Evolutionary conservation across 2,113 vertebrate genomes (phyloP), one percentile per base, ranked within the genome.

Genomic region (Chaetops frenatus): DNA sequence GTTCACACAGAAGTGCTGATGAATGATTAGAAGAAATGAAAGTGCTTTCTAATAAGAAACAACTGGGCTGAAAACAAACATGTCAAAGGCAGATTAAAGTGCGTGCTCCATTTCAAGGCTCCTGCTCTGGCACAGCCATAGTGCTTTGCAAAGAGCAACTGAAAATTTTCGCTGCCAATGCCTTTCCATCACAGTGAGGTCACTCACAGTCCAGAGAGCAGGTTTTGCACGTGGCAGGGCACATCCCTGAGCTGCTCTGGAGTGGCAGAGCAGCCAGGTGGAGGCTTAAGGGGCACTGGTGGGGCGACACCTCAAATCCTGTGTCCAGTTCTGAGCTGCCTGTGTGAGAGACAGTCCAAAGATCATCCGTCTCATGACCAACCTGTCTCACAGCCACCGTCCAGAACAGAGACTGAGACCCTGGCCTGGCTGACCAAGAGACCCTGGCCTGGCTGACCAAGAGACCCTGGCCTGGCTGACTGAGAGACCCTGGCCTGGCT

Each of bases 31-130:
- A 67, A 80, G 47, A 69, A 83, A 72, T 12, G 14, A 35, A 88
- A 95, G n/a, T 36, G 16, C 22, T 85, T 78, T 70, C 45, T 81
- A 70, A 54, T 53, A 36, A 50, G 61, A 66, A 92, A 45, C 51
- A 88, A 88, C 36, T 60, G 42, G 51, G 28, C 27, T 92, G 24
- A 71, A 93, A 78, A 11, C 33, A 93, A 91, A 76, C 44, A 51
- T 60, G 76, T 92, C 56, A 93, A 73, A 61, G 42, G 23, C 15
- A 45, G 50, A 23, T 61, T 80, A 69, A 95, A 66, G 38, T 20
- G 28, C 40, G 51, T 36, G 25, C 45, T 69, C 47, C 36, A 6
- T 76, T 21, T 51, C 58, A 53, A 53, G 54, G n/a, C 27, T 92
- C 18, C 71, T 83, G 22, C 45, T 83, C 58, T 88, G 86, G 66